These are phyloP conservation scores for Stenotaenia linearis DNA, from an alignment of 2,888 invertebrate genomes.

Conservation along the genomic window DNA sequence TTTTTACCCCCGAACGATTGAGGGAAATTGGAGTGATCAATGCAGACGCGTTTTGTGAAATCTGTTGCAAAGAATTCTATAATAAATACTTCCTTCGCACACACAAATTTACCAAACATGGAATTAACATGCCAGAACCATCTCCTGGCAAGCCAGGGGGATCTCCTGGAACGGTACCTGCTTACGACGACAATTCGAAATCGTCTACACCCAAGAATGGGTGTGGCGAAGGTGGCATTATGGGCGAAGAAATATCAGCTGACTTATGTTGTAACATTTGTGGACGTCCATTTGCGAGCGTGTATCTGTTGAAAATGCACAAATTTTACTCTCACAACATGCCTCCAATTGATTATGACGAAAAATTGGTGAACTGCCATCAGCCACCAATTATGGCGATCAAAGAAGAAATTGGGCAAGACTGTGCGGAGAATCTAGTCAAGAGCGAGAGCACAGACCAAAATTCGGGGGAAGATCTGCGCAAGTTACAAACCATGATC, in stretches of 20 bases:
- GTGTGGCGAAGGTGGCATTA: constrained; percentile 29
- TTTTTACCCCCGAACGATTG: constrained; percentile 64
- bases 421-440: constrained; percentile 10
- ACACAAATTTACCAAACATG: constrained; percentile 90
- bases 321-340: constrained; percentile 48
- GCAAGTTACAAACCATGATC: constrained; percentile 85
- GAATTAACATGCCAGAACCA: constrained; percentile 55
- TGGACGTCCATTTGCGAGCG: constrained; percentile 46
- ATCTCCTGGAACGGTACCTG: constrained; percentile 37
- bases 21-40: constrained; percentile 65
- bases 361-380: background rate
- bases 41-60: constrained; percentile 83
- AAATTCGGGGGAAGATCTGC: constrained; percentile 60
- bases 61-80: constrained; percentile 87
- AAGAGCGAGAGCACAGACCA: constrained; percentile 13
- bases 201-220: constrained; percentile 45
- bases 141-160: constrained; percentile 39
- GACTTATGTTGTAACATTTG: constrained; percentile 47
- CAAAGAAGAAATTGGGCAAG: constrained; percentile 29
- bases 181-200: constrained; percentile 47
- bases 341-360: constrained; percentile 34
- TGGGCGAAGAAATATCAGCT: constrained; percentile 31
- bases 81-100: constrained; percentile 87
- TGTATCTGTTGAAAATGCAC: constrained; percentile 49
- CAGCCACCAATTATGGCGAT: constrained; percentile 46